Percentiles rank a stretch among this genome's conserved stretches.
These are phyloP conservation scores for Sylvia borin DNA, from an alignment of 2,797 vertebrate genomes.

Conservation along the genomic window DNA sequence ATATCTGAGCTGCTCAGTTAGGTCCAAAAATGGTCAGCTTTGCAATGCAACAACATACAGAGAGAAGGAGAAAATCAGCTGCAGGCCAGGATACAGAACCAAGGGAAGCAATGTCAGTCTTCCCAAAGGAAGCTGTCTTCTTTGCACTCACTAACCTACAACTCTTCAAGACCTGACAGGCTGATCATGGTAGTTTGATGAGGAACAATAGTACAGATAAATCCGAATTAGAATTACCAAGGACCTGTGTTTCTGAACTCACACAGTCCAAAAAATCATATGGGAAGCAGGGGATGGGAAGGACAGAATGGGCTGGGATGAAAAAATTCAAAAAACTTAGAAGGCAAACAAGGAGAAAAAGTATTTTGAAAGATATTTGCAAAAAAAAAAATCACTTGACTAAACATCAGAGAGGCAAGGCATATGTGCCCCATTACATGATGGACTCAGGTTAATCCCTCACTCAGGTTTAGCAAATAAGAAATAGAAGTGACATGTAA, in stretches of 20 bases:
- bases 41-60: neutral
- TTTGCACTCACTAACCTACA: neutral
- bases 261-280: neutral
- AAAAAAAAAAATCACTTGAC: neutral
- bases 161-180: neutral
- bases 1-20: neutral
- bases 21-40: neutral
- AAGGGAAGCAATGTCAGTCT: neutral
- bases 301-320: neutral
- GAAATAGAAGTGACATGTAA: neutral
- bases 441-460: neutral
- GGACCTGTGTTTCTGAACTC: neutral
- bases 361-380: neutral
- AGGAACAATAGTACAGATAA: neutral
- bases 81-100: neutral
- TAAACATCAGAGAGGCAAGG: neutral
- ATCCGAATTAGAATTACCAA: neutral
- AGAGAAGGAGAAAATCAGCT: neutral
- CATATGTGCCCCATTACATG: rapidly evolving
- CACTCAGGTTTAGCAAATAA: neutral
- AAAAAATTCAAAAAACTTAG: neutral
- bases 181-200: neutral
- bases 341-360: neutral
- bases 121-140: neutral
- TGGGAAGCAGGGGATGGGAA: neutral